Conservation (phyloP, 2,888 invertebrate species). For the Thera obeliscata region DNA sequence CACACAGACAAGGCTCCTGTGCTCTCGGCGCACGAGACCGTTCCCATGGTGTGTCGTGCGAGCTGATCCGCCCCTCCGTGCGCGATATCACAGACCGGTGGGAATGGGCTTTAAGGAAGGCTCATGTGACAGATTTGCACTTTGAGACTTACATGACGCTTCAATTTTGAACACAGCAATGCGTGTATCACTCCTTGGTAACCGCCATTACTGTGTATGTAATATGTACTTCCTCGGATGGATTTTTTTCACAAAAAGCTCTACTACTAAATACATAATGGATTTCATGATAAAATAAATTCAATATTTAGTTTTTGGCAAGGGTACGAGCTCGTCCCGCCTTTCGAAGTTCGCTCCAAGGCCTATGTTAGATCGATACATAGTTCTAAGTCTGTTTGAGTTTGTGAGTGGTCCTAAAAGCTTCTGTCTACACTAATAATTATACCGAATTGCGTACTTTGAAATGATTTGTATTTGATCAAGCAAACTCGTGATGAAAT, state of each 20-base stretch:
- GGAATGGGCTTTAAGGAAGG: no score
- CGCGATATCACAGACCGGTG: no score
- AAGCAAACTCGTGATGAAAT: conserved; percentile 11
- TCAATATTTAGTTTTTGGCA: neutral
- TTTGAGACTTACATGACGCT: neutral
- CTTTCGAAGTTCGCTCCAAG: neutral
- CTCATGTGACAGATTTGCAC: no score
- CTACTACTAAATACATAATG: neutral
- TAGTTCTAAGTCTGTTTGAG: conserved; percentile 7
- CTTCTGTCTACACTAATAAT: neutral
- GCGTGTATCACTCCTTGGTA: neutral
- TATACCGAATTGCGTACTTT: neutral
- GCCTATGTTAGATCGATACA: conserved; percentile 9
- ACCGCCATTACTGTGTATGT: neutral
- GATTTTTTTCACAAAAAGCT: neutral
- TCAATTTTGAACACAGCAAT: no score
- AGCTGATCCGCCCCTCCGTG: no score
- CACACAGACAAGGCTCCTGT: no score
- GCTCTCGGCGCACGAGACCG: no score
- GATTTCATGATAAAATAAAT: neutral
- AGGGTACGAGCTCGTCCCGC: conserved; percentile 2
- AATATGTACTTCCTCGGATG: neutral
- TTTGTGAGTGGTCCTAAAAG: conserved; percentile 6
- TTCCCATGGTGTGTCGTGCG: no score
- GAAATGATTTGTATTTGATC: neutral